Percentiles rank a stretch among this genome's conserved stretches.
phyloP scores from a whole-genome alignment of 2,888 invertebrate species.

The Halocaridina rubra region DNA sequence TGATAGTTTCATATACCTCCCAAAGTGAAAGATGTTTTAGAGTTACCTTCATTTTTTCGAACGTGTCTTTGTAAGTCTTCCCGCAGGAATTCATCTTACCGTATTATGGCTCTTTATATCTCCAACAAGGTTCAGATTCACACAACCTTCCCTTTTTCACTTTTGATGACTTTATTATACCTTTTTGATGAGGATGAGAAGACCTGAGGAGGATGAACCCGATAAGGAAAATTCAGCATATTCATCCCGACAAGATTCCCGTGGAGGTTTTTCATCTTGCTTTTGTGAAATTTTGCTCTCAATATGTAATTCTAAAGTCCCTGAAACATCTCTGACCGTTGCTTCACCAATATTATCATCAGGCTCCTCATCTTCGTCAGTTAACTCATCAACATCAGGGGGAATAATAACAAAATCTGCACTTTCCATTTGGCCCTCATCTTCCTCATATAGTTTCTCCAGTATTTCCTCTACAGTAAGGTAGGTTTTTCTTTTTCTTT shows the following conservation, averaged over 20 bases:
- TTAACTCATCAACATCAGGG: neutral
- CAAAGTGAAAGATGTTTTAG: neutral
- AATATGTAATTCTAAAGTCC: neutral
- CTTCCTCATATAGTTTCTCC: neutral
- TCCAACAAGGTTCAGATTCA: constrained; percentile 10
- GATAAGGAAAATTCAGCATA: neutral
- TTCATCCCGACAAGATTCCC: neutral
- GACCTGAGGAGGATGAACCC: neutral
- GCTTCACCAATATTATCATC: constrained; percentile 6
- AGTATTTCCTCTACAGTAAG: neutral
- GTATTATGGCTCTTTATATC: constrained; percentile 6
- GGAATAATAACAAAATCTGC: neutral
- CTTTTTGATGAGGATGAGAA: neutral
- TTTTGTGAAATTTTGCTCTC: neutral
- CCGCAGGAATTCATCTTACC: neutral
- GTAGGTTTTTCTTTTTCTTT: neutral
- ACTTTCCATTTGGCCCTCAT: neutral
- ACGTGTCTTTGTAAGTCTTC: neutral
- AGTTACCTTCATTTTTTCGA: neutral
- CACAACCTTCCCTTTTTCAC: neutral
- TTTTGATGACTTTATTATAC: neutral
- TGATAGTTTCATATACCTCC: neutral
- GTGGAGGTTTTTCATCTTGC: neutral
- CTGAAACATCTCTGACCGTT: neutral
- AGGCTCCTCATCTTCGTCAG: neutral